A percentile compares a stretch with the other conserved stretches of the same genome.
Evolutionary conservation across 2,888 invertebrate genomes (phyloP).

Genomic region (Euzetes globulus): DNA sequence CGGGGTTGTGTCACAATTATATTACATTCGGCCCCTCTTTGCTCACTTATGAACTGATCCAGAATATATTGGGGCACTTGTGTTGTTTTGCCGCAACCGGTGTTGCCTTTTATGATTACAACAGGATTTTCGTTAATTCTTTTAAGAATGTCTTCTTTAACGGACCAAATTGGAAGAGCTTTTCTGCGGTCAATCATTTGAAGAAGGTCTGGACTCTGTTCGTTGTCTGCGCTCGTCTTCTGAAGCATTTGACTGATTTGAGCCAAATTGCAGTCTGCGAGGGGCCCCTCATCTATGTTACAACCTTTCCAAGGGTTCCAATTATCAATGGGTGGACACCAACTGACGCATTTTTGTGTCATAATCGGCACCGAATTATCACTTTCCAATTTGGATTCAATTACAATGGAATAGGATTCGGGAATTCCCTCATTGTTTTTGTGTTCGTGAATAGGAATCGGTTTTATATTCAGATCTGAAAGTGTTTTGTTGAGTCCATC

Average conservation of each 20-base stretch:
- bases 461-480: constrained; percentile 48
- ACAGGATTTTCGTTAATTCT: constrained; percentile 51
- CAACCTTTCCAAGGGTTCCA: constrained; percentile 97
- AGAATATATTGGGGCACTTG: constrained; percentile 85
- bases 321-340: constrained; percentile 91
- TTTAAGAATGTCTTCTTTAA: constrained; percentile 12
- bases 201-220: background rate
- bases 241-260: constrained; percentile 16
- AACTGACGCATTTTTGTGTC: constrained; percentile 58
- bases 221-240: background rate
- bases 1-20: constrained; percentile 94
- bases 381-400: background rate
- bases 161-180: constrained; percentile 17
- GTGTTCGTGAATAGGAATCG: constrained; percentile 37
- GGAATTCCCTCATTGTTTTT: background rate
- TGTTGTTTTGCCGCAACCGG: constrained; percentile 90
- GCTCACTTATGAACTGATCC: constrained; percentile 59
- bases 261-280: constrained; percentile 48
- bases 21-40: constrained; percentile 57
- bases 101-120: constrained; percentile 59
- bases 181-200: background rate
- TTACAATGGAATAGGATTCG: background rate
- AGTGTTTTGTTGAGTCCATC: constrained; percentile 50
- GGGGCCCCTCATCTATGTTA: constrained; percentile 85
- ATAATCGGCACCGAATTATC: background rate